phyloP scores from a whole-genome alignment of 53 echinoderm and acorn worm genomes.

The Patiria pectinifera region DNA sequence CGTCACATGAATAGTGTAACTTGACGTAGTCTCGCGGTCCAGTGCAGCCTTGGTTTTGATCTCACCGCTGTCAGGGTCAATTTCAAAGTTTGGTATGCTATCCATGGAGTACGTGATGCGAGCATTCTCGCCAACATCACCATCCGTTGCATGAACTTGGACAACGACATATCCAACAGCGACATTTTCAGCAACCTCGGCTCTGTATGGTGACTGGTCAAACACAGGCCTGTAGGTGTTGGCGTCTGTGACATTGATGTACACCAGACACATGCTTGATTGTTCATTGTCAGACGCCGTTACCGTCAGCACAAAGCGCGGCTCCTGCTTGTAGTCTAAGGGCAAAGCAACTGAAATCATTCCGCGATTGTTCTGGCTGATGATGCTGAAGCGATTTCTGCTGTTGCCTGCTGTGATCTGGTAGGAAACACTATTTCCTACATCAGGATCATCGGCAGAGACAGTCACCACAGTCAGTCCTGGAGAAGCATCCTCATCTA shows the following conservation, averaged over 20 bases:
- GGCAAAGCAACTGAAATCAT: constrained; percentile 84
- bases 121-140: constrained; percentile 95
- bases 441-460: constrained; percentile 89
- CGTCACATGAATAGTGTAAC: constrained; percentile 86
- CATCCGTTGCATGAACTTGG: constrained; percentile 84
- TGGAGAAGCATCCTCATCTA: constrained; percentile 82
- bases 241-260: constrained; percentile 89
- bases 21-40: constrained; percentile 80
- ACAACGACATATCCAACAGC: constrained; percentile 74
- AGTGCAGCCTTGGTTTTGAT: constrained; percentile 73
- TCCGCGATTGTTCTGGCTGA: constrained; percentile 85
- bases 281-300: constrained; percentile 86
- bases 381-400: constrained; percentile 91
- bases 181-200: constrained; percentile 73
- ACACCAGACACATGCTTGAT: constrained; percentile 83
- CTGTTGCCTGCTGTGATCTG: constrained; percentile 84
- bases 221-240: constrained; percentile 92
- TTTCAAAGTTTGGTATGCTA: constrained; percentile 82
- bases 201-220: constrained; percentile 87
- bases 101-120: constrained; percentile 88
- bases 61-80: constrained; percentile 81
- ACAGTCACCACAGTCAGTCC: constrained; percentile 81
- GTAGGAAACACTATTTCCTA: constrained; percentile 90
- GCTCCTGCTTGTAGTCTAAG: constrained; percentile 89
- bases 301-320: constrained; percentile 82